A percentile compares a stretch with the other conserved stretches of the same genome.
phyloP scores from a whole-genome alignment of 1,140 invertebrate species.

The Scaptomyza pallida region DNA sequence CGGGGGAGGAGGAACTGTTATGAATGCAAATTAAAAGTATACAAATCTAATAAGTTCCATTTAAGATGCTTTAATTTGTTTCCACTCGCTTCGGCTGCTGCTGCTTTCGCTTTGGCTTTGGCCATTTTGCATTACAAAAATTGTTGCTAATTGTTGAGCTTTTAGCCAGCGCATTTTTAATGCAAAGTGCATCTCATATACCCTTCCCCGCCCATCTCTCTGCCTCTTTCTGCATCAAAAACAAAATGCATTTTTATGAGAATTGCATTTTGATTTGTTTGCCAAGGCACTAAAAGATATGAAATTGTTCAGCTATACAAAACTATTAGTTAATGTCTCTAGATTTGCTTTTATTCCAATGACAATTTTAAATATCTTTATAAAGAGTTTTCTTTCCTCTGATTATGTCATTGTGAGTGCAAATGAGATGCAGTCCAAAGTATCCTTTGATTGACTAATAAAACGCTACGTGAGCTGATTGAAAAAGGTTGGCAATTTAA shows the following conservation, averaged over 20 bases:
- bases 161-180: constrained; percentile 78
- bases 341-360: background rate
- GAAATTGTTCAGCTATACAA: constrained; percentile 9
- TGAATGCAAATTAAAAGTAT: constrained; percentile 84
- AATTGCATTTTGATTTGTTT: constrained; percentile 48
- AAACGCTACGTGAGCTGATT: constrained; percentile 75
- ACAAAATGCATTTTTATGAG: constrained; percentile 56
- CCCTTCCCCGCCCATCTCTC: background rate
- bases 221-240: constrained; percentile 5
- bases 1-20: constrained; percentile 57
- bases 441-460: constrained; percentile 80
- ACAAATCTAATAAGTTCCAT: constrained; percentile 83
- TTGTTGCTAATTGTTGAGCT: constrained; percentile 82
- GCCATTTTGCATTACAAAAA: constrained; percentile 70
- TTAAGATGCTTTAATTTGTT: constrained; percentile 79
- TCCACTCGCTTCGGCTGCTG: constrained; percentile 5
- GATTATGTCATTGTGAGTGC: background rate
- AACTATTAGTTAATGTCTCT: background rate
- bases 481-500: constrained; percentile 53
- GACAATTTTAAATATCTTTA: background rate
- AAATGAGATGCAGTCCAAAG: constrained; percentile 69
- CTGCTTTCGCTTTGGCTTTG: constrained; percentile 29
- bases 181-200: constrained; percentile 63
- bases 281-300: constrained; percentile 11
- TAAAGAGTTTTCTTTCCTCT: background rate